Percentiles rank a stretch among this genome's conserved stretches.
Evolutionary conservation across 2,797 vertebrate species (phyloP).

Genomic region (Catamblyrhynchus diadema): DNA sequence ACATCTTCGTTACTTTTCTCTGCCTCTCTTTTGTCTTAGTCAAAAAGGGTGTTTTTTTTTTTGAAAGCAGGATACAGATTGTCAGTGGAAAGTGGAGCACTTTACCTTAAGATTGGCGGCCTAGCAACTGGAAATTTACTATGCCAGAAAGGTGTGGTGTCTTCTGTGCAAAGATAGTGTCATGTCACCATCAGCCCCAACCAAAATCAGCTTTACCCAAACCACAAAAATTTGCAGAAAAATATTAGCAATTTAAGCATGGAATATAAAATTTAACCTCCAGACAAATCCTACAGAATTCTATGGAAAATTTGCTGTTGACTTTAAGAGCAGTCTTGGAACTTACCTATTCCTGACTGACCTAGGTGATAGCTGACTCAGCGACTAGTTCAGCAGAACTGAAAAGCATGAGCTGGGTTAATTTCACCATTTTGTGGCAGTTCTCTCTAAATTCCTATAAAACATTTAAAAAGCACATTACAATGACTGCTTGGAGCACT

Average conservation of each 20-base stretch:
- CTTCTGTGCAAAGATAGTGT: not conserved
- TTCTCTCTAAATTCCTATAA: not conserved
- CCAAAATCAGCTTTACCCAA: not conserved
- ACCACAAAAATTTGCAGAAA: not conserved
- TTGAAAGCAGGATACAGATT: not conserved
- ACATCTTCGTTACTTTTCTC: not conserved
- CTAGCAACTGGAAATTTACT: not conserved
- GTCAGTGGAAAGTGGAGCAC: not conserved
- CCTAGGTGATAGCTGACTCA: not conserved
- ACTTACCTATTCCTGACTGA: not conserved
- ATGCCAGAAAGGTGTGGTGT: not conserved
- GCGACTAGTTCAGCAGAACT: not conserved
- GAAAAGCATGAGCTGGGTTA: not conserved
- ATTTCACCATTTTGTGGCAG: not conserved
- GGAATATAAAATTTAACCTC: not conserved
- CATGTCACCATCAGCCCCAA: not conserved
- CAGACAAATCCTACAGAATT: not conserved
- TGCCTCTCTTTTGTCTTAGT: not conserved
- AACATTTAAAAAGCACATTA: not conserved
- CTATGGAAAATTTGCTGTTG: not conserved
- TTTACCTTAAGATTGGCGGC: not conserved
- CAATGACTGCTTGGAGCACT: not conserved
- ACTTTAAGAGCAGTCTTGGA: not conserved
- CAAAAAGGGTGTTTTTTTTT: not conserved
- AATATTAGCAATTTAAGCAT: not conserved